phyloP scores from a whole-genome alignment of 2,888 invertebrate species.

The Netelia inedita region DNA sequence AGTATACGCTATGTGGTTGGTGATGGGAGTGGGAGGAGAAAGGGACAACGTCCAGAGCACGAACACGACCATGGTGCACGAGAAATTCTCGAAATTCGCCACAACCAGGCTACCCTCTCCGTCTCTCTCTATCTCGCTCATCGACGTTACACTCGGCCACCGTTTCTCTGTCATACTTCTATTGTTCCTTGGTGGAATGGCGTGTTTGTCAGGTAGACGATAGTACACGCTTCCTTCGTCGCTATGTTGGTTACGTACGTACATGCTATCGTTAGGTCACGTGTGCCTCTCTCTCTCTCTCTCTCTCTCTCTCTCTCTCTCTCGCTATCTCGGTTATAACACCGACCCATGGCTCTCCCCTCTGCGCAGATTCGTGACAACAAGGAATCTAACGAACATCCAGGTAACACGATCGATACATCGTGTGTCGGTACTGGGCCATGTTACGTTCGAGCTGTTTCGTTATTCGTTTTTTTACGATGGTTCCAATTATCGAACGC shows the following conservation, averaged over 20 bases:
- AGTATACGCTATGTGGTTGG: slow-evolving; percentile 77
- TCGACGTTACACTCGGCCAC: slow-evolving; percentile 17
- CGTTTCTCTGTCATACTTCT: slow-evolving; percentile 29
- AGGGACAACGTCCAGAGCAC: slow-evolving; percentile 64
- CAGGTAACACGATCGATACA: slow-evolving; percentile 50
- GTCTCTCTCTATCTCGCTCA: slow-evolving; percentile 32
- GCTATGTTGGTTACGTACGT: slow-evolving; percentile 48
- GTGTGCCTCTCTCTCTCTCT: background rate
- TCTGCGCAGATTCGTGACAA: slow-evolving; percentile 45
- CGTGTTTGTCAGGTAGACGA: slow-evolving; percentile 43
- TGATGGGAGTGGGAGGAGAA: slow-evolving; percentile 29
- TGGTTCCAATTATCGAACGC: too few relatives aligned
- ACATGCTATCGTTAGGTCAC: slow-evolving; percentile 54
- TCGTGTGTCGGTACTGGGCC: too few relatives aligned
- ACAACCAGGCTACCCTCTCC: slow-evolving; percentile 46
- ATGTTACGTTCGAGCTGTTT: too few relatives aligned
- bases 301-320: too few relatives aligned
- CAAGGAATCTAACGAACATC: slow-evolving; percentile 64
- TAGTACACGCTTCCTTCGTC: slow-evolving; percentile 65
- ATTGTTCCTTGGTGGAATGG: slow-evolving; percentile 28
- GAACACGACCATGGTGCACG: slow-evolving; percentile 56
- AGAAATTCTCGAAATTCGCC: slow-evolving; percentile 68
- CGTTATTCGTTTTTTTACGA: too few relatives aligned
- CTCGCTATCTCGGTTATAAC: slow-evolving; percentile 37
- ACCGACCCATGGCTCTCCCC: slow-evolving; percentile 19